Conservation (phyloP, 1,140 invertebrate genomes). For the Phthorimaea operculella region DNA sequence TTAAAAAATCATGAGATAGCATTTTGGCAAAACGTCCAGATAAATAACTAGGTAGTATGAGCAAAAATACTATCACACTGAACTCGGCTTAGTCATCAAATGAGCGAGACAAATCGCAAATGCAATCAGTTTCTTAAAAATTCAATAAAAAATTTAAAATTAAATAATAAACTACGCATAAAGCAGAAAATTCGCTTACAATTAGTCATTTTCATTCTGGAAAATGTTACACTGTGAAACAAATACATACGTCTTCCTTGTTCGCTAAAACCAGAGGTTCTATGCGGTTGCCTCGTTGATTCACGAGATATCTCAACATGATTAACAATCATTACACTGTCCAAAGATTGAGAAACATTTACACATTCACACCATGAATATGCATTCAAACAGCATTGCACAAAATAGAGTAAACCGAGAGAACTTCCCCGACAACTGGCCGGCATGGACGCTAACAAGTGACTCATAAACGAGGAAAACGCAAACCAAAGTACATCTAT, state of each 20-base stretch:
- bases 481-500: constrained; percentile 34
- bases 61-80: no score
- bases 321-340: constrained; percentile 13
- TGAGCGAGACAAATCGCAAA: no score
- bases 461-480: constrained; percentile 52
- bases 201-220: neutral
- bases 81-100: no score
- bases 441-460: constrained; percentile 10
- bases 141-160: no score
- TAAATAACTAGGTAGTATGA: no score
- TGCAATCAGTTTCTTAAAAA: no score
- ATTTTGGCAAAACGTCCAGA: no score
- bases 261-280: constrained; percentile 22
- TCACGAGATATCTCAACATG: constrained; percentile 43
- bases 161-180: no score
- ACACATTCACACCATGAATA: constrained; percentile 12
- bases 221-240: constrained; percentile 15
- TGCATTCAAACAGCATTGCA: neutral
- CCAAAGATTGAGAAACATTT: constrained; percentile 20
- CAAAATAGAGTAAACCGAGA: neutral
- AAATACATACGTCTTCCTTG: constrained; percentile 37
- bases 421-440: neutral
- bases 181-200: neutral
- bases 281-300: constrained; percentile 36
- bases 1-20: no score